Evolutionary conservation across 1,140 invertebrate genomes (phyloP).

Genomic region (Tetramorium simillimum): DNA sequence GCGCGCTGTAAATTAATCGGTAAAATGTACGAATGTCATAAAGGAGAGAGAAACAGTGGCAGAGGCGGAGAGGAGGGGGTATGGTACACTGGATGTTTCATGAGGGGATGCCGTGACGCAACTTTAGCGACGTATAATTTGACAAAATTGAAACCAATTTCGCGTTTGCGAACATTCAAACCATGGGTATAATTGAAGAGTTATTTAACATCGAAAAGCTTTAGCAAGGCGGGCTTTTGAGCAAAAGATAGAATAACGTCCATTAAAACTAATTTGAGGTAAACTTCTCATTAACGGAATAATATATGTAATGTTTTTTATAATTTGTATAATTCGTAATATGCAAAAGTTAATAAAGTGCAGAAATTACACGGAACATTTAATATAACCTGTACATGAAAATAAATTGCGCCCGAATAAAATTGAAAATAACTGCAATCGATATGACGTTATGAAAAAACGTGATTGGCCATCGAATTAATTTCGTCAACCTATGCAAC

Average conservation of each 20-base stretch:
- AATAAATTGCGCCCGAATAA: not conserved
- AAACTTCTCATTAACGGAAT: not conserved
- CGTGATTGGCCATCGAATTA: conserved; percentile 23
- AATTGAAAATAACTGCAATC: not conserved
- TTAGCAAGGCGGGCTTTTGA: not conserved
- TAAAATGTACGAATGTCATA: conserved; percentile 12
- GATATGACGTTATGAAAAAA: not conserved
- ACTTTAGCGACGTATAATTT: conserved; percentile 12
- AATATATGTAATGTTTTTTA: not conserved
- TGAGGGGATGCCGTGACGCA: not conserved
- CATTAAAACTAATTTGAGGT: not conserved
- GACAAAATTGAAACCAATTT: conserved; percentile 43
- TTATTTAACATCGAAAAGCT: conserved; percentile 33
- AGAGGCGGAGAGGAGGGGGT: too few relatives aligned
- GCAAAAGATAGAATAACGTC: not conserved
- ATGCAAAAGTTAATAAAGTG: not conserved
- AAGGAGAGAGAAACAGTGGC: not conserved
- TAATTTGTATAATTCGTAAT: not conserved
- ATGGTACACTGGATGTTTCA: conserved; percentile 1
- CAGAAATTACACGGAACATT: not conserved
- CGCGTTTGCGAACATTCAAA: conserved; percentile 6
- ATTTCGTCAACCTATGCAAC: conserved; percentile 24
- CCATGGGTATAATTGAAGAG: conserved; percentile 16
- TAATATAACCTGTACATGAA: not conserved
- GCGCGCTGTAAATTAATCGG: conserved; percentile 44